A percentile compares a stretch with the other conserved stretches of the same genome.
phyloP scores from a whole-genome alignment of 1,140 invertebrate genomes.

The Steinernema feltiae region DNA sequence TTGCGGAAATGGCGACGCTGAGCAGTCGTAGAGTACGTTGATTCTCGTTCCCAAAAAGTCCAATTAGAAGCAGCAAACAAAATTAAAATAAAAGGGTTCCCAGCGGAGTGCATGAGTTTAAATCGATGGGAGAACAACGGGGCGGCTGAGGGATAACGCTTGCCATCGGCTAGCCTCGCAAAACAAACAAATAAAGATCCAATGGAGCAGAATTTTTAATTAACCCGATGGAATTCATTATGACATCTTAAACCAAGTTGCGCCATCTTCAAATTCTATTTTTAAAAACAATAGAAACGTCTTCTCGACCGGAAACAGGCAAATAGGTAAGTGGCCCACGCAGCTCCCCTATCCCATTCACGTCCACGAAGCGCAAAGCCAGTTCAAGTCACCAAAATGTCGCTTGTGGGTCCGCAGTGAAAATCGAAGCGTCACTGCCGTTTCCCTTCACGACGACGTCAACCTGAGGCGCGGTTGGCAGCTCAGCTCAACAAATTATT shows the following conservation, averaged over 20 bases:
- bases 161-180: background rate
- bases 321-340: background rate
- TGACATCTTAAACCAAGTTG: background rate
- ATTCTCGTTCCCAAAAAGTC: too few relatives aligned
- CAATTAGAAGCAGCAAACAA: background rate
- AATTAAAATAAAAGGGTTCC: background rate
- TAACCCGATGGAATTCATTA: background rate
- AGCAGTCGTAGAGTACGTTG: too few relatives aligned
- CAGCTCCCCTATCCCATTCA: background rate
- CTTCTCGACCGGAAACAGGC: too few relatives aligned
- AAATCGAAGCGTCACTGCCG: conserved; percentile 3
- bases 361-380: background rate
- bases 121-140: background rate
- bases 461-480: background rate
- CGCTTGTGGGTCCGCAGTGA: background rate
- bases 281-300: background rate
- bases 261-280: background rate
- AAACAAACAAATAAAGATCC: conserved; percentile 8
- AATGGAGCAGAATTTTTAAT: background rate
- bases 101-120: background rate
- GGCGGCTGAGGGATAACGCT: background rate
- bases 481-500: background rate
- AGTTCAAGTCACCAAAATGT: background rate
- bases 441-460: background rate
- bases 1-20: too few relatives aligned